These are phyloP conservation scores for Phalanger gymnotis DNA, from an alignment of 2,797 vertebrate species.

Conservation along the genomic window DNA sequence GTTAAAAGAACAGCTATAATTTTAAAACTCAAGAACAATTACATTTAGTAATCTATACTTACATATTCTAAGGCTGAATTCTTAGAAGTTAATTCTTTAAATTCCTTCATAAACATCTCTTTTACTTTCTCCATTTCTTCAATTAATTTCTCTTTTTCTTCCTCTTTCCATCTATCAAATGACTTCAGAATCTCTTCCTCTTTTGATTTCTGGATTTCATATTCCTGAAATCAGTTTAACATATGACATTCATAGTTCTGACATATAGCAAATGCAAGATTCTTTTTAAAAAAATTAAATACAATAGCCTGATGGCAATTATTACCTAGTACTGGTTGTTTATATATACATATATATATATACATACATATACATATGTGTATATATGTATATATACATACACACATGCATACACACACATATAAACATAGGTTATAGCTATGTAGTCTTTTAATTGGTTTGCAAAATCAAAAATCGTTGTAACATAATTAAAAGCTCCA, in stretches of 20 bases:
- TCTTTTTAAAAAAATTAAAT: neutral
- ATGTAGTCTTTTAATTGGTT: neutral
- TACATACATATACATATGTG: neutral
- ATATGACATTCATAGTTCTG: constrained; percentile 25
- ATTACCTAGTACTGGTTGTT: neutral
- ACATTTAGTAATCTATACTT: constrained; percentile 65
- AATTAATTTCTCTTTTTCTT: constrained; percentile 90
- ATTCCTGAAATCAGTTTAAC: constrained; percentile 86
- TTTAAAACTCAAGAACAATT: neutral
- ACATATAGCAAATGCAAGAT: neutral
- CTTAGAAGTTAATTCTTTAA: constrained; percentile 90
- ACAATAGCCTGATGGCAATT: neutral
- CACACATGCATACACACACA: too few species aligned
- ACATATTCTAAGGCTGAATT: constrained; percentile 89
- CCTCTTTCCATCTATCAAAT: constrained; percentile 92
- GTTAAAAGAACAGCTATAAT: neutral
- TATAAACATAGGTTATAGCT: neutral
- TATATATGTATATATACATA: too few species aligned
- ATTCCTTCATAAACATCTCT: constrained; percentile 92
- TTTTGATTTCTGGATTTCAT: constrained; percentile 89
- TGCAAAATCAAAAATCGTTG: neutral
- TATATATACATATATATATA: neutral
- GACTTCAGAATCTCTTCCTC: constrained; percentile 90
- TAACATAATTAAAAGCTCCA: neutral
- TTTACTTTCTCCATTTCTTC: constrained; percentile 92